Conservation (phyloP, 2,888 invertebrate genomes). For the Tiphia femorata region DNA sequence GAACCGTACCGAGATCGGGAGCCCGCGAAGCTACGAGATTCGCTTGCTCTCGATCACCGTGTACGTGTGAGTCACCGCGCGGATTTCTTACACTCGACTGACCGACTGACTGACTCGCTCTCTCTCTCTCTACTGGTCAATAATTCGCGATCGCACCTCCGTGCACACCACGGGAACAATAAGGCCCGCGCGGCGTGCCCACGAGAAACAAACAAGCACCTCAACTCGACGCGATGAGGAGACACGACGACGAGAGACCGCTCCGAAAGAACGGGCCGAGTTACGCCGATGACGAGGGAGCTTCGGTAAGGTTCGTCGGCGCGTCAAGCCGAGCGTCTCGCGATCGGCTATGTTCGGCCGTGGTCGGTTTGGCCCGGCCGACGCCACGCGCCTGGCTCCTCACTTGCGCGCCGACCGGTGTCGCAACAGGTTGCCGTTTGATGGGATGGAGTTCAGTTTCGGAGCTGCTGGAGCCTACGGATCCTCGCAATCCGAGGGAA, state of each 20-base stretch:
- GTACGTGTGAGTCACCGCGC: too few relatives aligned
- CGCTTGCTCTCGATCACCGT: too few relatives aligned
- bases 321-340: slow-evolving; percentile 16
- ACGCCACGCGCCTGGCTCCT: slow-evolving; percentile 28
- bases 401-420: slow-evolving; percentile 19
- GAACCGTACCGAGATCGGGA: too few relatives aligned
- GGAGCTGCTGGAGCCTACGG: too few relatives aligned
- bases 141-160: slow-evolving; percentile 13
- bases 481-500: too few relatives aligned
- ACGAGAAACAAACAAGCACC: slow-evolving; percentile 26
- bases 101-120: too few relatives aligned
- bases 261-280: slow-evolving; percentile 24
- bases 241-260: slow-evolving; percentile 18
- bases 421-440: slow-evolving; percentile 31
- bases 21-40: too few relatives aligned
- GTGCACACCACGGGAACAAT: slow-evolving; percentile 21
- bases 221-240: slow-evolving; percentile 19
- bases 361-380: slow-evolving; percentile 22
- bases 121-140: slow-evolving; percentile 13
- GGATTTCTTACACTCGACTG: too few relatives aligned
- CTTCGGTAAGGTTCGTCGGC: slow-evolving; percentile 20
- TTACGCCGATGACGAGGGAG: slow-evolving; percentile 3
- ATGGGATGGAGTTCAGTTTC: too few relatives aligned
- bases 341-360: slow-evolving; percentile 28
- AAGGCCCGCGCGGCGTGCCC: slow-evolving; percentile 16